A percentile compares a stretch with the other conserved stretches of the same genome.
These are phyloP conservation scores for Lutjanus campechanus DNA, from an alignment of 2,797 vertebrate species.

Conservation along the genomic window DNA sequence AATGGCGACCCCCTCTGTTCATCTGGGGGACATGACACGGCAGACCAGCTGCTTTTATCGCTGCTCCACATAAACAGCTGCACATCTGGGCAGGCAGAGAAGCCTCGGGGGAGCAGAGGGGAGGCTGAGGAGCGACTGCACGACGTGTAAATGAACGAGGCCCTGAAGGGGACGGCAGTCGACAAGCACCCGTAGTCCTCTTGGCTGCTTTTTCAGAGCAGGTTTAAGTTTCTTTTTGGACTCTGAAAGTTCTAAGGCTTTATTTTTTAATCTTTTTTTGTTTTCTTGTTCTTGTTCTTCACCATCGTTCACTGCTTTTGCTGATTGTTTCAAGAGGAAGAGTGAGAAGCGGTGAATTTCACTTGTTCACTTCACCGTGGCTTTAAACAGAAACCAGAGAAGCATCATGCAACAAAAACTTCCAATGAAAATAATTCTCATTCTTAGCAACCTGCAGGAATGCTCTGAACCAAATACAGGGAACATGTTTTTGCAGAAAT, in stretches of 20 bases:
- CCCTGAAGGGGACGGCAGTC: slow-evolving; percentile 72
- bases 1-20: slow-evolving; percentile 61
- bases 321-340: slow-evolving; percentile 24
- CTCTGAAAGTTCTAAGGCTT: slow-evolving; percentile 31
- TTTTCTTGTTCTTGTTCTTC: slow-evolving; percentile 31
- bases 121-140: slow-evolving; percentile 69
- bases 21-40: slow-evolving; percentile 33
- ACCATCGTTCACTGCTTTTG: slow-evolving; percentile 27
- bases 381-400: slow-evolving; percentile 34
- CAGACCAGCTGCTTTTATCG: slow-evolving; percentile 64
- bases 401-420: background rate
- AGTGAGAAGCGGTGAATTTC: slow-evolving; percentile 3
- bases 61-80: slow-evolving; percentile 76
- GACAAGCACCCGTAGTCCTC: slow-evolving; percentile 72
- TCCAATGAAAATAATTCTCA: slow-evolving; percentile 1
- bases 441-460: slow-evolving; percentile 13
- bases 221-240: slow-evolving; percentile 62
- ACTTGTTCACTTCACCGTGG: background rate
- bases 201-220: slow-evolving; percentile 63
- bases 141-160: slow-evolving; percentile 73
- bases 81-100: slow-evolving; percentile 79
- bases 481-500: slow-evolving; percentile 31
- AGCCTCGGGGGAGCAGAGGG: slow-evolving; percentile 68
- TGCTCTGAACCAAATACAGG: slow-evolving; percentile 24
- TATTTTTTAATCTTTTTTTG: slow-evolving; percentile 25